Conservation (phyloP, 2,888 invertebrate genomes). For the Adelphocoris suturalis region DNA sequence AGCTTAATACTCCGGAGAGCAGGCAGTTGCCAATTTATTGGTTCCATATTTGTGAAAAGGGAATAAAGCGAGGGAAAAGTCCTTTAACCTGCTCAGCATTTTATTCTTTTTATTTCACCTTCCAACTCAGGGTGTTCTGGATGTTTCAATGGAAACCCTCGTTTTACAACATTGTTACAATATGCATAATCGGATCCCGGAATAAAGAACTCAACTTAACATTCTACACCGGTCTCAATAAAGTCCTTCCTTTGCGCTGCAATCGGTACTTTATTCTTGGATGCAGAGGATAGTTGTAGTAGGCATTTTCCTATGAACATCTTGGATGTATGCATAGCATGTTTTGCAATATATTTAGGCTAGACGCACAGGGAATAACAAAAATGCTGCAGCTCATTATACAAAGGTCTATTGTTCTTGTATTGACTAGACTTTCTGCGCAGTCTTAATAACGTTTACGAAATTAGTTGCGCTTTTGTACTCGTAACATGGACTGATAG, state of each 20-base stretch:
- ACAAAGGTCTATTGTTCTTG: too few species aligned
- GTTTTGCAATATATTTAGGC: too few species aligned
- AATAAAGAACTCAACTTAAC: neutral
- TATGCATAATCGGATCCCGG: constrained; percentile 10
- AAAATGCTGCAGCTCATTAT: too few species aligned
- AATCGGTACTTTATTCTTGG: too few species aligned
- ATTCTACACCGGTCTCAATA: neutral
- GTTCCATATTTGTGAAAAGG: constrained; percentile 23
- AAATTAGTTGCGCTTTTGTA: too few species aligned
- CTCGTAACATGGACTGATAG: too few species aligned
- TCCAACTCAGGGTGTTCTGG: neutral
- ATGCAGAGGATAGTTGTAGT: too few species aligned
- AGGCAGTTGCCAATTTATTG: constrained; percentile 30
- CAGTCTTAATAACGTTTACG: too few species aligned
- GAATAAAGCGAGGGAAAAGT: constrained; percentile 9
- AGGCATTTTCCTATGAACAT: too few species aligned
- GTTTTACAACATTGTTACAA: constrained; percentile 36
- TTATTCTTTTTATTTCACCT: neutral
- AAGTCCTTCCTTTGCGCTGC: neutral
- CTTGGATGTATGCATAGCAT: too few species aligned
- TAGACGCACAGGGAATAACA: too few species aligned
- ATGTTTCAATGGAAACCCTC: constrained; percentile 9
- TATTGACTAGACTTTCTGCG: too few species aligned
- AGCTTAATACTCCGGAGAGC: constrained; percentile 42
- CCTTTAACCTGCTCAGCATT: constrained; percentile 7